Evolutionary conservation across 2,888 invertebrate species (phyloP).

Genomic region (Perdita meconis): DNA sequence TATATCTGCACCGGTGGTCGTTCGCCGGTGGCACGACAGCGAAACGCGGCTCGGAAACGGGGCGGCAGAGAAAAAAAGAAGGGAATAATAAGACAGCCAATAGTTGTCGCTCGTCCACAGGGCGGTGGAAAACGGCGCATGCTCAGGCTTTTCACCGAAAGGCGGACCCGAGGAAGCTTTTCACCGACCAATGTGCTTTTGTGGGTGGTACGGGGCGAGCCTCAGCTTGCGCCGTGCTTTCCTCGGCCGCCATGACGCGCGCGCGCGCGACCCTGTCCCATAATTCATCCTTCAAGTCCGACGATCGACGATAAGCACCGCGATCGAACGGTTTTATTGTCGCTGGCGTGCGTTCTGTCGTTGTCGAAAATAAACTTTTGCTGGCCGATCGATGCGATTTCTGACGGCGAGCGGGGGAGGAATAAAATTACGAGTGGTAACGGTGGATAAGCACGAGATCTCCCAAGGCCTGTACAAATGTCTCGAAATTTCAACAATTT

Average conservation of each 20-base stretch:
- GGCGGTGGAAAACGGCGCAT: conserved; percentile 58
- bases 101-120: conserved; percentile 9
- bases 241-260: conserved; percentile 55
- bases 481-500: not conserved
- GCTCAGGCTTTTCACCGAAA: conserved; percentile 69
- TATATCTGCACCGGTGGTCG: conserved; percentile 47
- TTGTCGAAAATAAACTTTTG: conserved; percentile 56
- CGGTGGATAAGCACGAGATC: conserved; percentile 32
- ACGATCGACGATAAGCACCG: conserved; percentile 63
- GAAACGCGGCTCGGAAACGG: conserved; percentile 14
- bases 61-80: conserved; percentile 1
- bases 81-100: conserved; percentile 19
- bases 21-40: conserved; percentile 18
- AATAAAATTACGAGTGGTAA: conserved; percentile 18
- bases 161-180: conserved; percentile 68
- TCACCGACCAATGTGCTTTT: conserved; percentile 70
- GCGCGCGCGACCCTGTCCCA: conserved; percentile 45
- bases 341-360: conserved; percentile 53
- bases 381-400: conserved; percentile 51
- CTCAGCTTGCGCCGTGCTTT: conserved; percentile 60
- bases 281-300: conserved; percentile 65
- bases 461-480: not conserved
- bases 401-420: too few species aligned
- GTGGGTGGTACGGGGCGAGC: conserved; percentile 65
- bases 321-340: conserved; percentile 67